Conservation (phyloP, 2,797 vertebrate genomes). For the Sebastes iracundus region DNA sequence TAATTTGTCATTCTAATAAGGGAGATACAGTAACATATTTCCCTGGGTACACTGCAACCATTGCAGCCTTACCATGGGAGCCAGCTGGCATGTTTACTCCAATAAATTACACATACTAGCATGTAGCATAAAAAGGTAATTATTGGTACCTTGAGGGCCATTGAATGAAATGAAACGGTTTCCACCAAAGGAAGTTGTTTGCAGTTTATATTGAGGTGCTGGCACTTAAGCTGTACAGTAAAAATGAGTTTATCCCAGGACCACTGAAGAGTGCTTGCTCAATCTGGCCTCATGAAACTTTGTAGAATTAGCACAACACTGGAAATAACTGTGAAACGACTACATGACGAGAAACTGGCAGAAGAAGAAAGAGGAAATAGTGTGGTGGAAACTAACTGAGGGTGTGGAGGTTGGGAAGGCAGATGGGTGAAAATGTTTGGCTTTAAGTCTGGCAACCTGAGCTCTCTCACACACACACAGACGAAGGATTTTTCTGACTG, state of each 20-base stretch:
- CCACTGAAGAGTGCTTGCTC: not conserved
- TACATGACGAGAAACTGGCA: not conserved
- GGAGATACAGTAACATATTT: constrained; percentile 46
- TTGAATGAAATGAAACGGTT: constrained; percentile 42
- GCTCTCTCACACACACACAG: not conserved
- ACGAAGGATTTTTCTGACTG: constrained; percentile 7
- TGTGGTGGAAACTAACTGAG: not conserved
- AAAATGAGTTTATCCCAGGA: not conserved
- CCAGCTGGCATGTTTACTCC: constrained; percentile 39
- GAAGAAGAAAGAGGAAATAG: not conserved
- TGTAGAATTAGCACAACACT: constrained; percentile 1
- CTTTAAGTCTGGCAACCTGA: constrained; percentile 2
- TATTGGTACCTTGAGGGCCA: constrained; percentile 40
- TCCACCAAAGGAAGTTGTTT: constrained; percentile 25
- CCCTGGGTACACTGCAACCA: constrained; percentile 35
- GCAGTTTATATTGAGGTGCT: constrained; percentile 15
- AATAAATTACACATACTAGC: constrained; percentile 48
- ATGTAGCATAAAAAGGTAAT: constrained; percentile 37
- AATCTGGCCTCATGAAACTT: not conserved
- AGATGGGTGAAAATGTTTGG: constrained; percentile 19
- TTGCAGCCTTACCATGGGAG: constrained; percentile 15
- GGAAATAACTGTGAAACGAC: not conserved
- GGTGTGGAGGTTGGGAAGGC: not conserved
- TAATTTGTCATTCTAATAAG: constrained; percentile 57
- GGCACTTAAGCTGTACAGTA: not conserved